phyloP scores from a whole-genome alignment of 2,113 vertebrate species.

The Rhinogobius similis region DNA sequence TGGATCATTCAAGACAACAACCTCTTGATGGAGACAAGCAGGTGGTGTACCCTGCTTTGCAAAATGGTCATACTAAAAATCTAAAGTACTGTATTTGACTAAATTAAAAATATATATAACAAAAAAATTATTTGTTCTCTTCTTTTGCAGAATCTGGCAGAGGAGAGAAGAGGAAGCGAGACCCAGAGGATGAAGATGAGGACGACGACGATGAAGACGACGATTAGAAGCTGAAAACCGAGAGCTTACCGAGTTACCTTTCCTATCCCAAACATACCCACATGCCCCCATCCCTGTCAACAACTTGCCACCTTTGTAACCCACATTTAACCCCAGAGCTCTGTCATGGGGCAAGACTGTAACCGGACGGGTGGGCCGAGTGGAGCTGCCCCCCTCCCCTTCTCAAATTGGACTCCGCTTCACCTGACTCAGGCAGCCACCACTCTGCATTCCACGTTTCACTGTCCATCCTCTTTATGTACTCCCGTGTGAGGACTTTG shows the following conservation, averaged over 20 bases:
- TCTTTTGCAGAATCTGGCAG: conserved; percentile 80
- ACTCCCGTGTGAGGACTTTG: conserved; percentile 81
- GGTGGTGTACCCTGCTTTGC: too few relatives aligned
- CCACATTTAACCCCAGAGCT: conserved; percentile 57
- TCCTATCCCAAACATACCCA: conserved; percentile 50
- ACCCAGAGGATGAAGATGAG: conserved; percentile 86
- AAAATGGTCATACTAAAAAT: too few relatives aligned
- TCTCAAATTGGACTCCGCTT: conserved; percentile 58
- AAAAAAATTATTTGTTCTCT: not conserved
- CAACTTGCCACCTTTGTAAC: conserved; percentile 58
- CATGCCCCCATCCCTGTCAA: conserved; percentile 56
- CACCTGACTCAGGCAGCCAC: conserved; percentile 80
- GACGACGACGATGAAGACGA: conserved; percentile 88
- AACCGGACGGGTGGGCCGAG: conserved; percentile 80
- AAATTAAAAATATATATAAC: too few relatives aligned
- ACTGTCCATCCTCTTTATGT: conserved; percentile 81
- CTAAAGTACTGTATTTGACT: too few relatives aligned
- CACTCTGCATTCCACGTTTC: conserved; percentile 87
- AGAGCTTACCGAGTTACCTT: conserved; percentile 66
- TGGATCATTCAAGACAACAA: too few relatives aligned
- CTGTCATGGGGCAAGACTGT: conserved; percentile 82
- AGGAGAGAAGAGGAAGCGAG: conserved; percentile 91
- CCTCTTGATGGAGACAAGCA: too few relatives aligned
- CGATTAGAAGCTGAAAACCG: conserved; percentile 69
- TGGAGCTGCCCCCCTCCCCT: conserved; percentile 68